Evolutionary conservation across 2,113 vertebrate species (phyloP), one percentile per base, ranked within the genome.

Genomic region (Sisor rabdophorus): DNA sequence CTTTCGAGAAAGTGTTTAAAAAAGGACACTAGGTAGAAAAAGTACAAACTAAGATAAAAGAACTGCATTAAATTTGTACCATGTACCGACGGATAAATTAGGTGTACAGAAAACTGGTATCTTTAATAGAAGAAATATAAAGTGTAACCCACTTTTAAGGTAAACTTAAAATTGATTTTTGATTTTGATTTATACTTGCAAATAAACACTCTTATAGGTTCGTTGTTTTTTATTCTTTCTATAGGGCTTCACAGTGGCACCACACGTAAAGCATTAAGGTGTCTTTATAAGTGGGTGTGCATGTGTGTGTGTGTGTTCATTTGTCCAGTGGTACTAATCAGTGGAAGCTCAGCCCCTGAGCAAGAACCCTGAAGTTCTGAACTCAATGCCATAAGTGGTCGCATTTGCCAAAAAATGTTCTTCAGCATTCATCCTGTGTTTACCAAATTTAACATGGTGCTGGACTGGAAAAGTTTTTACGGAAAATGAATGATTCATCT

Each of bases 1-100:
- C 52, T 76, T 48, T 68, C 22, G 52, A 76, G 73, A 76, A 76
- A 67, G 30, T 7, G 26, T 76, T 76, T 58, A 63, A 48, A n/a
- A 26, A 76, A 58, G 22, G 8, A 48, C 11, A 47, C 24, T 67
- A 32, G 44, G 22, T n/a, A 55, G 32, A 55, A 22, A n/a, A 56
- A 55, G 32, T 71, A 71, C 17, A 36, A 32, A 17, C 0, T 11
- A 26, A 32, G 10, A 22, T 55, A 20, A n/a, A 72, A 58, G 22
- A 44, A 12, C 50, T 50, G n/a, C 40, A 16, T n/a, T 36, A 11
- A 40, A 40, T 40, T 11, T 12, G 4, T 2, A 26, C 22, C 7
- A 8, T 22, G 15, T 65, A 24, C 22, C 24, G 10, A 28, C 22
- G 26, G 44, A 26, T 50, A 50, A 19, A 50, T 7, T 24, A 67